Conservation (phyloP, 2,797 vertebrate species). For the Pipistrellus nathusii region DNA sequence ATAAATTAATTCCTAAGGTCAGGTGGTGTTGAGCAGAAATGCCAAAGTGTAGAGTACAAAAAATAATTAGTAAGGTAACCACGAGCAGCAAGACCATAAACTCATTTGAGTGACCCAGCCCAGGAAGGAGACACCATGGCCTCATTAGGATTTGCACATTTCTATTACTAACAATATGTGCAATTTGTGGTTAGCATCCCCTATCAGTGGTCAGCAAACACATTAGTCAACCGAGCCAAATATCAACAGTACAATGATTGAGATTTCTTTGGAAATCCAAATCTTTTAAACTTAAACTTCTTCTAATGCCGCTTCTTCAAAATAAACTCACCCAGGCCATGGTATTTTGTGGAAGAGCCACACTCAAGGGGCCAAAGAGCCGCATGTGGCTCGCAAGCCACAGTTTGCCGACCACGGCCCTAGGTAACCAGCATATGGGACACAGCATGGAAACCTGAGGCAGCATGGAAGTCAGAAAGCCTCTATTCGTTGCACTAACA, state of each 20-base stretch:
- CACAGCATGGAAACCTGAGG: neutral
- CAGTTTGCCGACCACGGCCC: neutral
- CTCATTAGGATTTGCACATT: neutral
- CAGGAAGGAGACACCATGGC: neutral
- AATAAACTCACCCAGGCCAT: no score
- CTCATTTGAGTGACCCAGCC: neutral
- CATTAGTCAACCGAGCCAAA: no score
- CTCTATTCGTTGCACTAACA: neutral
- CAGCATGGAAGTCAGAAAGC: neutral
- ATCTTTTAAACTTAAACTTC: no score
- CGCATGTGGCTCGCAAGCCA: no score
- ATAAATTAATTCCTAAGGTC: constrained; percentile 45
- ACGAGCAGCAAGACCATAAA: neutral
- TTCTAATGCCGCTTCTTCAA: no score
- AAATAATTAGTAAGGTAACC: constrained; percentile 17
- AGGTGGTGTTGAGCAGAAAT: neutral
- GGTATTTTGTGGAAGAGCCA: no score
- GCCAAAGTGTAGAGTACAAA: constrained; percentile 8
- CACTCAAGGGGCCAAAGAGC: no score
- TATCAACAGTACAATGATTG: no score
- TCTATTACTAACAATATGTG: neutral
- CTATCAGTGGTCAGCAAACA: neutral
- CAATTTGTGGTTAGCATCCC: neutral
- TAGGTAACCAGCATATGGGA: neutral
- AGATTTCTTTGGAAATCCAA: no score